Evolutionary conservation across 2,797 vertebrate genomes (phyloP), one percentile per base, ranked within the genome.

Genomic region (Apogon hyalosoma): DNA sequence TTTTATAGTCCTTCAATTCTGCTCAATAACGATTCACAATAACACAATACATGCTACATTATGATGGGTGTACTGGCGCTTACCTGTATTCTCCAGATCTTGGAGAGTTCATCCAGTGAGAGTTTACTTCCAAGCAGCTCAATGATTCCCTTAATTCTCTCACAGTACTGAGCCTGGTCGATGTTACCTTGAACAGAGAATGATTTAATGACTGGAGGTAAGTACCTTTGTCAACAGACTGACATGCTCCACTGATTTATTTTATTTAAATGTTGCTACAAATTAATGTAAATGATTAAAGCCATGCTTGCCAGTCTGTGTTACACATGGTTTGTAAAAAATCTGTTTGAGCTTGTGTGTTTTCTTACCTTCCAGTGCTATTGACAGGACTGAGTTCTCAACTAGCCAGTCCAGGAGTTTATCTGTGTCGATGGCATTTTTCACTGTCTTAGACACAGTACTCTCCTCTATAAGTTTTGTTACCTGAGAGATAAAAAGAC

Each of bases 91-190:
- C 82, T 98, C 98, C 98, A 99, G 87, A 99, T 99, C 92, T 98
- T 99, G 68, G 97, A 95, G 70, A 99, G 96, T 59, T 99, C 98
- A 51, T 99, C 98, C 87, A 99, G 90, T 6, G 98, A 99, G 47
- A 99, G 91, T 91, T 98, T 99, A 90, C 98, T 99, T 69, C 98
- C 98, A 85, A 99, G 91, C 49, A 99, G 93, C 88, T 99, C 98
- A 88, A 99, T 99, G 89, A 99, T 99, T 93, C 98, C 98, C 90
- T 99, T 99, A 90, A 99, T 99, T 73, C 98, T 95, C 83, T 99
- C 98, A 93, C 98, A 99, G 89, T 99, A 99, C 63, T 99, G 98
- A 0, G 98, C 97, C 88, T 99, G 98, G 89, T 99, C 98, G 90
- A 99, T 99, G 78, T 99, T 99, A 73, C 98, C 98, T 99, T 82